These are phyloP conservation scores for Amphiprion percula DNA, from an alignment of 2,113 vertebrate genomes.

Conservation along the genomic window DNA sequence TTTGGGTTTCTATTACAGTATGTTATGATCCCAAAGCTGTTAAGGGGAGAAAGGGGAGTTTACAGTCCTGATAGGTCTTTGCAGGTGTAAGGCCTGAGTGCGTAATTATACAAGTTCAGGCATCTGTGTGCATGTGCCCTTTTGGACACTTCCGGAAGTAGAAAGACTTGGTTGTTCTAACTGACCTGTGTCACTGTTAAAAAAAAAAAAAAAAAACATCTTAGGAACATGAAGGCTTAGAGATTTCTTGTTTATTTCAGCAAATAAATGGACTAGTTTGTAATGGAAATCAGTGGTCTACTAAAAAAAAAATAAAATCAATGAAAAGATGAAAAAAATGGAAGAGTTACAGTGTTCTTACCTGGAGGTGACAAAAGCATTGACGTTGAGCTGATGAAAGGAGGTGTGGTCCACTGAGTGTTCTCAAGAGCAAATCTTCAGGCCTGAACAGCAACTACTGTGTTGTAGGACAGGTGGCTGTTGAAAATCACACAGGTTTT, in stretches of 20 bases:
- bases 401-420: not conserved
- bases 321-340: not conserved
- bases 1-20: slow-evolving; percentile 51
- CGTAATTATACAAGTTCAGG: not conserved
- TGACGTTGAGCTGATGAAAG: not conserved
- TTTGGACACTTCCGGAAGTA: not conserved
- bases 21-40: slow-evolving; percentile 50
- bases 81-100: not conserved
- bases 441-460: not conserved
- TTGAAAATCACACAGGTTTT: slow-evolving; percentile 5
- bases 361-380: not conserved
- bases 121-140: not conserved
- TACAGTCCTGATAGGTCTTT: slow-evolving; percentile 1
- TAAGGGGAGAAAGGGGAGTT: slow-evolving; percentile 15
- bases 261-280: not conserved
- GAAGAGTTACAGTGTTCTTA: not conserved
- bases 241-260: not conserved
- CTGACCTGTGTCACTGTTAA: not conserved
- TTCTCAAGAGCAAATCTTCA: not conserved
- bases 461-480: slow-evolving; percentile 15
- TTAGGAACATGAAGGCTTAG: not conserved
- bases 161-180: not conserved
- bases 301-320: not conserved
- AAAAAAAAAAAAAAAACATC: not conserved
- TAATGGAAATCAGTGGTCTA: not conserved